phyloP scores from a whole-genome alignment of 2,888 invertebrate genomes.

The Parelbella ahira region DNA sequence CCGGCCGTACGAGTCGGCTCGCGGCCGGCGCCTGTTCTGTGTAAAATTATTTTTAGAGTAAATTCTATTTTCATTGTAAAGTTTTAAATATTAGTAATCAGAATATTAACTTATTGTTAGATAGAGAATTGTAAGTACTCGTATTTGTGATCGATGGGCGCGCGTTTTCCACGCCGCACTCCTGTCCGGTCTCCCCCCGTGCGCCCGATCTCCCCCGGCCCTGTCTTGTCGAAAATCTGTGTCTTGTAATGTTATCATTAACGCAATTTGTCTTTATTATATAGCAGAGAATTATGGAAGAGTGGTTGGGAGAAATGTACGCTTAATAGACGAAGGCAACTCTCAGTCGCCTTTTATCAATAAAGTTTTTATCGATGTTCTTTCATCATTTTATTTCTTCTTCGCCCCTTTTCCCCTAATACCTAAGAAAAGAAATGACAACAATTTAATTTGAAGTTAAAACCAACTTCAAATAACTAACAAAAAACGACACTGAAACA shows the following conservation, averaged over 20 bases:
- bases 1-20: constrained; percentile 66
- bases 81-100: constrained; percentile 76
- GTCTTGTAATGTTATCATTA: constrained; percentile 73
- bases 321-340: constrained; percentile 71
- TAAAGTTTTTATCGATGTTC: constrained; percentile 81
- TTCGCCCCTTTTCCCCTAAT: not conserved
- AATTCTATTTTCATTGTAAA: constrained; percentile 80
- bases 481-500: too few species aligned
- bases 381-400: constrained; percentile 46
- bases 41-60: constrained; percentile 75
- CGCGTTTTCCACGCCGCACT: constrained; percentile 61
- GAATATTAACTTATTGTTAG: constrained; percentile 74
- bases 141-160: constrained; percentile 69
- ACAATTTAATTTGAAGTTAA: too few species aligned
- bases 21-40: constrained; percentile 65
- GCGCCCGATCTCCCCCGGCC: constrained; percentile 59
- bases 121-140: constrained; percentile 77
- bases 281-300: constrained; percentile 62
- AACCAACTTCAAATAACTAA: too few species aligned
- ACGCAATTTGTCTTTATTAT: constrained; percentile 66
- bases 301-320: constrained; percentile 73
- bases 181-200: constrained; percentile 45
- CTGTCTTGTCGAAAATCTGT: constrained; percentile 67
- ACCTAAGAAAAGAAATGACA: too few species aligned
- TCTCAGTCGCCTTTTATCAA: constrained; percentile 70